Conservation (phyloP, 2,797 vertebrate genomes). For the Lithobates sylvaticus region DNA sequence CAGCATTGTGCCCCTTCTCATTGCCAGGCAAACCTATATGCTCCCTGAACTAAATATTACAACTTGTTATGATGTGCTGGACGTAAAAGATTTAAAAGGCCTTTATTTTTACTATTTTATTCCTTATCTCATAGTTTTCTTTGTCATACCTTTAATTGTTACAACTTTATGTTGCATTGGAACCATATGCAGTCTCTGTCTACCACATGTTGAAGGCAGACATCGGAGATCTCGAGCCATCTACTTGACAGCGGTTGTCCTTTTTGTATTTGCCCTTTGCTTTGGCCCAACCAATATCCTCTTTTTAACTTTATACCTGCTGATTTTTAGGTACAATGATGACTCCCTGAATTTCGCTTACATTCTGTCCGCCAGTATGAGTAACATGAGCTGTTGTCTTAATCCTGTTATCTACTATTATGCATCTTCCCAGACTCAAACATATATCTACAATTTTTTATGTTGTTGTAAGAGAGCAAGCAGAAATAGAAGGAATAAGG, state of each 20-base stretch:
- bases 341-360: constrained; percentile 87
- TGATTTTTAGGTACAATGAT: constrained; percentile 63
- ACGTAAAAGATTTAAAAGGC: constrained; percentile 63
- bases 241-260: constrained; percentile 81
- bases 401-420: constrained; percentile 92
- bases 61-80: constrained; percentile 88
- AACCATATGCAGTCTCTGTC: constrained; percentile 84
- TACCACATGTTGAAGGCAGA: constrained; percentile 74
- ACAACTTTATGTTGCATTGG: constrained; percentile 81
- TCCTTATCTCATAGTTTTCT: constrained; percentile 81
- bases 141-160: constrained; percentile 80
- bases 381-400: constrained; percentile 89
- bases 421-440: constrained; percentile 89
- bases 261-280: constrained; percentile 88
- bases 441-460: constrained; percentile 79
- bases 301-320: constrained; percentile 82
- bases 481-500: too few species aligned
- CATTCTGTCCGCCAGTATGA: constrained; percentile 84
- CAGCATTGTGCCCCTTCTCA: too few species aligned
- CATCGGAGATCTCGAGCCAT: constrained; percentile 83
- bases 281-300: constrained; percentile 90
- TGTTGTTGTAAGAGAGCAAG: constrained; percentile 66
- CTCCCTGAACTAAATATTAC: constrained; percentile 70
- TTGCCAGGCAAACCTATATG: too few species aligned
- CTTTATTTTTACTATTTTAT: constrained; percentile 85